A percentile compares a stretch with the other conserved stretches of the same genome.
Evolutionary conservation across 2,113 vertebrate species (phyloP).

Genomic region (cattle (Bos taurus)): ARS-UCD2.0 NC_037351.1:42361501-42362000

Average conservation of each 20-base stretch:
- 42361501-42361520: slow-evolving; percentile 28
- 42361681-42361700: slow-evolving; percentile 55
- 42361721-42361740: slow-evolving; percentile 68
- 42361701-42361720: slow-evolving; percentile 25
- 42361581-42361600: background rate
- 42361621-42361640: slow-evolving; percentile 60
- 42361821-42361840: background rate
- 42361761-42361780: slow-evolving; percentile 9
- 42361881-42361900: slow-evolving; percentile 1
- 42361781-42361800: background rate
- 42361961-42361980: background rate
- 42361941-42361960: background rate
- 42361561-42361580: background rate
- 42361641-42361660: slow-evolving; percentile 46
- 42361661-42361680: slow-evolving; percentile 49
- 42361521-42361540: background rate
- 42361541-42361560: slow-evolving; percentile 30
- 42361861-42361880: background rate
- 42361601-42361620: slow-evolving; percentile 63
- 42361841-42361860: slow-evolving; percentile 35
- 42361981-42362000: background rate
- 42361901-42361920: background rate
- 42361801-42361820: background rate
- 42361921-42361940: background rate
- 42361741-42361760: background rate